A percentile compares a stretch with the other conserved stretches of the same genome.
phyloP scores from a whole-genome alignment of 2,113 vertebrate species.

The Muscicapa adusta region DNA sequence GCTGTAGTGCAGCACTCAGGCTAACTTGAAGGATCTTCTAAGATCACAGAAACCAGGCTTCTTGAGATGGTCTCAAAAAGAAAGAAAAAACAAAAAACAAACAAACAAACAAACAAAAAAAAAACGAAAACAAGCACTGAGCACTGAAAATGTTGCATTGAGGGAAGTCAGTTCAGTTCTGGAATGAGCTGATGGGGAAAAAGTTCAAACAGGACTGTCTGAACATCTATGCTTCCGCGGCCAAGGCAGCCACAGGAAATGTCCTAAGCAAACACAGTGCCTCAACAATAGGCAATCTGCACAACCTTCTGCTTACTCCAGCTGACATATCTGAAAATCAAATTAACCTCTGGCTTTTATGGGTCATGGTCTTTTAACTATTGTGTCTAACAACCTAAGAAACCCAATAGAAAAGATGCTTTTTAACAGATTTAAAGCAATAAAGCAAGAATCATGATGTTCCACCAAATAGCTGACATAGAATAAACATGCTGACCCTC shows the following conservation, averaged over 20 bases:
- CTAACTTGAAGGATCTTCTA: neutral
- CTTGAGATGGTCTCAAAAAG: neutral
- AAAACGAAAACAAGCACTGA: neutral
- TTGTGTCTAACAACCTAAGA: neutral
- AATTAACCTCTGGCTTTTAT: conserved; percentile 29
- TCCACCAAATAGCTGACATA: neutral
- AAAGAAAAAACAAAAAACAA: neutral
- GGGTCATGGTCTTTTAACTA: neutral
- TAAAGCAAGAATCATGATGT: neutral
- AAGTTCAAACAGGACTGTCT: neutral
- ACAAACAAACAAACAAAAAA: no score
- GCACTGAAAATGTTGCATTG: neutral
- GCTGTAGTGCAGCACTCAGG: neutral
- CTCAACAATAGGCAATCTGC: conserved; percentile 15
- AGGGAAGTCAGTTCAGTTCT: neutral
- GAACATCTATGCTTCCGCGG: neutral
- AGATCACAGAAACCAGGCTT: neutral
- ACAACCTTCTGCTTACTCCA: neutral
- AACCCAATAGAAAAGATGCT: neutral
- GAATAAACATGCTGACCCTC: neutral
- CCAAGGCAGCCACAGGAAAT: neutral
- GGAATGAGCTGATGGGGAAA: neutral
- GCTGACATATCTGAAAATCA: conserved; percentile 34
- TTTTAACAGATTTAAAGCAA: conserved; percentile 7
- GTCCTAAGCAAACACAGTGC: neutral